Evolutionary conservation across 2,888 invertebrate species (phyloP).

Genomic region (Sturmia bella): DNA sequence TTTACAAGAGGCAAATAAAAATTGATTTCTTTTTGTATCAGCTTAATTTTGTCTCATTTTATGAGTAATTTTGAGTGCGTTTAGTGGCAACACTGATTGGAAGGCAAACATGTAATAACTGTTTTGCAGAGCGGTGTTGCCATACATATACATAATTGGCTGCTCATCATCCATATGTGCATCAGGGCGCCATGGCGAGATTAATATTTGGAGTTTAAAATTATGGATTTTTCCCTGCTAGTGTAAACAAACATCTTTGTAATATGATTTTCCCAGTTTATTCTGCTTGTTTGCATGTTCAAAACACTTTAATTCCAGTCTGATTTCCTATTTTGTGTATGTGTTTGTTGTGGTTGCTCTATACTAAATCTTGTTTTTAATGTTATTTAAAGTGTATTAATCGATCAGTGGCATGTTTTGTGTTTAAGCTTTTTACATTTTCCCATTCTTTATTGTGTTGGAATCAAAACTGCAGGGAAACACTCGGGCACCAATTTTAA

Average conservation of each 20-base stretch:
- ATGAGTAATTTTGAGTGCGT: too few species aligned
- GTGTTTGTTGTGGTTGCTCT: neutral
- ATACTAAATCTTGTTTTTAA: conserved; percentile 60
- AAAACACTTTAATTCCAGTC: conserved; percentile 59
- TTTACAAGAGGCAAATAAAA: too few species aligned
- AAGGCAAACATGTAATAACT: too few species aligned
- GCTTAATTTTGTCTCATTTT: too few species aligned
- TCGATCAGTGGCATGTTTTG: conserved; percentile 68
- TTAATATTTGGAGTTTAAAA: neutral
- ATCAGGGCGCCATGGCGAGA: neutral
- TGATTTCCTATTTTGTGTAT: conserved; percentile 41
- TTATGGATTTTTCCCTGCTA: neutral
- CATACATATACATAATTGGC: too few species aligned
- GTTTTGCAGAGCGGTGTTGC: too few species aligned
- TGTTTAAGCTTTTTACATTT: conserved; percentile 46
- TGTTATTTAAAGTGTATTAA: conserved; percentile 65
- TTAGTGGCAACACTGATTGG: too few species aligned
- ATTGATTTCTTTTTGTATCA: too few species aligned
- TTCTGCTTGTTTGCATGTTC: conserved; percentile 58
- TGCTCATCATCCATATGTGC: neutral
- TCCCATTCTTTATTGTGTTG: conserved; percentile 52
- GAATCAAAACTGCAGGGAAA: conserved; percentile 48
- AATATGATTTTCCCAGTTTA: conserved; percentile 29
- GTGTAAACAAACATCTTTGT: conserved; percentile 51
- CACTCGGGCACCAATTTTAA: conserved; percentile 17